Evolutionary conservation across 2,888 invertebrate species (phyloP), one percentile per base, ranked within the genome.

Genomic region (Epinotia nisella): DNA sequence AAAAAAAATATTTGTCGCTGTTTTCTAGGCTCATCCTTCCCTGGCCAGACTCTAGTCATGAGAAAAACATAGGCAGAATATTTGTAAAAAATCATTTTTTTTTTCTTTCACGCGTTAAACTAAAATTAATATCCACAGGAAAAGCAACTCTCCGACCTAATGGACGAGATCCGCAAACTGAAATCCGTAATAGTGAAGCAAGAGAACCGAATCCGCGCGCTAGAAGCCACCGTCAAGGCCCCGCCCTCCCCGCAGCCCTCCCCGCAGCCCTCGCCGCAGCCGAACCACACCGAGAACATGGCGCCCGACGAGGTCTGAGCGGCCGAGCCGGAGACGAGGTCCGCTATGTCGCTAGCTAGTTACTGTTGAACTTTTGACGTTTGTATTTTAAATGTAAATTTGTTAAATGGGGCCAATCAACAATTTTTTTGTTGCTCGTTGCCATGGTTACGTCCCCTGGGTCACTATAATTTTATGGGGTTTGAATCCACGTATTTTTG

Each of bases 101-200:
- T n/a, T n/a, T n/a, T n/a, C n/a, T n/a, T n/a, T n/a, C n/a, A n/a
- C n/a, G n/a, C n/a, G n/a, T n/a, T n/a, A n/a, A n/a, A n/a, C n/a
- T n/a, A 15, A 7, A 3, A 61, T 21, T 17, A 4, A 35, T 10
- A 7, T 59, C 82, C 85, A 9, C 84, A 95, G 96, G 96, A 96
- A 78, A 96, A 96, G 79, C 95, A 96, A 78, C 92, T 98, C 19
- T 97, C 97, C 80, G 98, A 98, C 85, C 95, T 98, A 80, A 95
- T 96, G 55, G 98, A 98, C 85, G 98, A 98, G 90, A 98, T 98
- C 80, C 95, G 98, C 74, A 98, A 98, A 87, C 91, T 98, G 78
- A 98, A 98, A 85, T 97, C 98, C n/a, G 97, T 98, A 89, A 97
- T 98, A 79, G 97, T 98, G 35, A 98, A 98, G 85, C 98, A 98